phyloP scores from a whole-genome alignment of 2,113 vertebrate genomes.

The Larimichthys polyactis region DNA sequence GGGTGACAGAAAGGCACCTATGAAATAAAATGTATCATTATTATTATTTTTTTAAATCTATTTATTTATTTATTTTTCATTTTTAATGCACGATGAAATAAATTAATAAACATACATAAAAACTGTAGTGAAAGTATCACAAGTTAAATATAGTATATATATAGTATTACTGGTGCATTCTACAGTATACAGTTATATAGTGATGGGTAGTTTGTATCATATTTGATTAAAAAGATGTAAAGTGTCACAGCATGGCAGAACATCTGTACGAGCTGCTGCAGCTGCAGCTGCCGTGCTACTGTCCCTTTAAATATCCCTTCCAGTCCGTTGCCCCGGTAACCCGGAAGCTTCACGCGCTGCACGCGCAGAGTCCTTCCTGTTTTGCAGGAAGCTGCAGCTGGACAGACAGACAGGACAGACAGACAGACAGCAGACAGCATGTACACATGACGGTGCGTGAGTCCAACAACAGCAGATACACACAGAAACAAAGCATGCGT shows the following conservation, averaged over 20 bases:
- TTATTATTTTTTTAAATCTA: too few species aligned
- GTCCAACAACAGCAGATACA: slow-evolving; percentile 38
- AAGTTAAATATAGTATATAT: too few species aligned
- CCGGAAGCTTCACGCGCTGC: slow-evolving; percentile 68
- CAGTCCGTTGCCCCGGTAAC: slow-evolving; percentile 80
- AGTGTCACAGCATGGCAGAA: too few species aligned
- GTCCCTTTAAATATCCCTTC: slow-evolving; percentile 81
- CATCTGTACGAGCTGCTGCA: not conserved
- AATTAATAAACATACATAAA: too few species aligned
- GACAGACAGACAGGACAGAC: slow-evolving; percentile 43
- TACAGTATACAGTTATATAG: not conserved
- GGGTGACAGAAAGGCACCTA: too few species aligned
- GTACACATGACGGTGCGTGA: slow-evolving; percentile 79
- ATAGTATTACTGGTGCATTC: too few species aligned
- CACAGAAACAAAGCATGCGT: slow-evolving; percentile 40
- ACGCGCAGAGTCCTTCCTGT: slow-evolving; percentile 80
- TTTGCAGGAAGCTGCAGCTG: slow-evolving; percentile 77
- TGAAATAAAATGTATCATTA: too few species aligned
- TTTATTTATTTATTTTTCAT: too few species aligned
- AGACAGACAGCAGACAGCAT: slow-evolving; percentile 63
- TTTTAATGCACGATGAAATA: too few species aligned
- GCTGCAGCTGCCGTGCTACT: slow-evolving; percentile 54
- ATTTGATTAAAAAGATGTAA: too few species aligned
- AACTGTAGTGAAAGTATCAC: too few species aligned
- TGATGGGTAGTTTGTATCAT: too few species aligned